Percentiles rank a stretch among this genome's conserved stretches.
Evolutionary conservation across 2,113 vertebrate species (phyloP).

Genomic region (Hydrochoerus hydrochaeris): DNA sequence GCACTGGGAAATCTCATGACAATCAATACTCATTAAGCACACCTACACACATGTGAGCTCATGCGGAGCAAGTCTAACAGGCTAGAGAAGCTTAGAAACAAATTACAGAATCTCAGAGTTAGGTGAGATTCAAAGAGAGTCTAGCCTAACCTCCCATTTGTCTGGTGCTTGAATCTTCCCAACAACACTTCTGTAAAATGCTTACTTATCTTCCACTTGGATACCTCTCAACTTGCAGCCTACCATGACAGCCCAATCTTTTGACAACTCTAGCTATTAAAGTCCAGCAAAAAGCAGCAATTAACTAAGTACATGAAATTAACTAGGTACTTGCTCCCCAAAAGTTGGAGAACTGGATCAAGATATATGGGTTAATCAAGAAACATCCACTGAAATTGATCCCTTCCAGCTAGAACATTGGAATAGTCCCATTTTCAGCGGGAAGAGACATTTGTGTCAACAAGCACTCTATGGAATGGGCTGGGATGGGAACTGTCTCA

Average conservation of each 20-base stretch:
- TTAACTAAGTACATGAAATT: not conserved
- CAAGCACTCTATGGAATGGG: not conserved
- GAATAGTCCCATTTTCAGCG: not conserved
- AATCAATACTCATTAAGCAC: slow-evolving; percentile 76
- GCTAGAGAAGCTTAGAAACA: slow-evolving; percentile 75
- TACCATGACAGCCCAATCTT: not conserved
- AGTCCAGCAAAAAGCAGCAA: slow-evolving; percentile 41
- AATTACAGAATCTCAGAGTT: slow-evolving; percentile 75
- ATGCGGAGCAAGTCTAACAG: slow-evolving; percentile 77
- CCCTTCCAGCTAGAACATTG: not conserved
- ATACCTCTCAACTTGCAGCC: slow-evolving; percentile 57
- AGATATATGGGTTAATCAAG: not conserved
- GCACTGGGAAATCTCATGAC: slow-evolving; percentile 67
- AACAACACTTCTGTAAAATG: slow-evolving; percentile 60
- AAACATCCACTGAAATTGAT: not conserved
- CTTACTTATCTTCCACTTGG: slow-evolving; percentile 64
- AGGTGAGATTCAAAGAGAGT: slow-evolving; percentile 69
- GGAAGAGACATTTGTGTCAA: not conserved
- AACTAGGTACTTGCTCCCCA: not conserved
- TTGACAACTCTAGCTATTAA: not conserved
- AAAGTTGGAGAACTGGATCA: not conserved
- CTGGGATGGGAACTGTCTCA: not conserved
- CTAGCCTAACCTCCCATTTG: slow-evolving; percentile 80
- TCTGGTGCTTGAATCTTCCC: slow-evolving; percentile 75
- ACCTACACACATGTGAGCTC: slow-evolving; percentile 77